Conservation (phyloP, 2,113 vertebrate genomes). For the Carlito syrichta region DNA sequence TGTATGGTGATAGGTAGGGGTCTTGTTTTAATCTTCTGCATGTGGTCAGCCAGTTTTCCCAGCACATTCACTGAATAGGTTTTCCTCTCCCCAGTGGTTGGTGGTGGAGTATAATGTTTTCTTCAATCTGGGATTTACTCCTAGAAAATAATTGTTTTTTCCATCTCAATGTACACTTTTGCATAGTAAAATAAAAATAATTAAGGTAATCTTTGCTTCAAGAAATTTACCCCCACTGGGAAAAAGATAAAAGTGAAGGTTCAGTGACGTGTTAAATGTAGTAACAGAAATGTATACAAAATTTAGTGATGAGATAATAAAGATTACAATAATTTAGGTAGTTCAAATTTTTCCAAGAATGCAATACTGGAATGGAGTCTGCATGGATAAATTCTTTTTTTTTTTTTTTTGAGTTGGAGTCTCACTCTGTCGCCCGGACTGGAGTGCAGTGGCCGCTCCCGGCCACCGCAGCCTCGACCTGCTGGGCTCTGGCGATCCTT, state of each 20-base stretch:
- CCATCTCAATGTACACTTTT: background rate
- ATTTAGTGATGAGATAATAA: background rate
- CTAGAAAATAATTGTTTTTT: constrained; percentile 5
- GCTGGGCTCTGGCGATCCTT: too few relatives aligned
- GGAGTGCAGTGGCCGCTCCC: too few relatives aligned
- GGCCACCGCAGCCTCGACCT: too few relatives aligned
- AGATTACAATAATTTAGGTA: background rate
- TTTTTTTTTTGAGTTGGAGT: too few relatives aligned
- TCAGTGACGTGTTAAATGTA: background rate
- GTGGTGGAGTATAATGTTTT: background rate
- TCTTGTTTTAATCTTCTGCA: too few relatives aligned
- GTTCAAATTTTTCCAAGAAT: background rate
- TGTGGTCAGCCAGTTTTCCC: too few relatives aligned
- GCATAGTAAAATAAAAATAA: background rate
- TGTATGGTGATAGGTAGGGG: too few relatives aligned
- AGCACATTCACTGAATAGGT: too few relatives aligned
- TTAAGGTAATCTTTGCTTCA: background rate
- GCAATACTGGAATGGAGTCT: background rate
- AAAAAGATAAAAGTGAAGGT: background rate
- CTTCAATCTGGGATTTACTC: background rate
- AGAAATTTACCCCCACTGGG: background rate
- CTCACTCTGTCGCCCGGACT: too few relatives aligned
- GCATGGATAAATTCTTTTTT: background rate
- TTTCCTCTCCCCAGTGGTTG: too few relatives aligned
- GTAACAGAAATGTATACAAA: background rate